phyloP scores from a whole-genome alignment of 2,888 invertebrate genomes.

The Agapostemon virescens region DNA sequence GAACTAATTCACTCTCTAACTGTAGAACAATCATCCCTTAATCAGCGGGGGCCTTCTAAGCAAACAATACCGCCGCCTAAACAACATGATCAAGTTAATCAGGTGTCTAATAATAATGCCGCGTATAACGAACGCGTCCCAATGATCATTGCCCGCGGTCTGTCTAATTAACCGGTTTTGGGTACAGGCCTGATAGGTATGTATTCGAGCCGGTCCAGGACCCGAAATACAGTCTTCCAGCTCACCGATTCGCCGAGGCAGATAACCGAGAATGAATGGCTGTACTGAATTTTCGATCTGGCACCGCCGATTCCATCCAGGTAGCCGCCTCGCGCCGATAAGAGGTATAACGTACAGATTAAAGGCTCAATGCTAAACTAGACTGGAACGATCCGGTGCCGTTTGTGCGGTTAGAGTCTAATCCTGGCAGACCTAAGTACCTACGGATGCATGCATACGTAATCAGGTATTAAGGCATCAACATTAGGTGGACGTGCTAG shows the following conservation, averaged over 20 bases:
- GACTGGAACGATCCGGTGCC: conserved; percentile 28
- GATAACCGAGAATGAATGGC: conserved; percentile 56
- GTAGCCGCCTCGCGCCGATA: conserved; percentile 47
- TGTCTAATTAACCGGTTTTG: conserved; percentile 31
- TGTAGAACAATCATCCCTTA: neutral
- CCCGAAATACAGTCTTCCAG: conserved; percentile 35
- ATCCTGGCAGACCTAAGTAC: conserved; percentile 39
- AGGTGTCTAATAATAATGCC: neutral
- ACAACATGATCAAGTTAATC: neutral
- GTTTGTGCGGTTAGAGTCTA: conserved; percentile 54
- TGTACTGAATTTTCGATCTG: conserved; percentile 47
- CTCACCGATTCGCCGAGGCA: conserved; percentile 16
- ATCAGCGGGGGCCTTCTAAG: neutral
- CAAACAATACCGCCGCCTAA: neutral
- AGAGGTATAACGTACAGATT: conserved; percentile 56
- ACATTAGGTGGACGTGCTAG: conserved; percentile 31
- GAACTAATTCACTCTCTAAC: neutral
- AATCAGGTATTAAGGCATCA: conserved; percentile 58
- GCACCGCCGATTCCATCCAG: conserved; percentile 28
- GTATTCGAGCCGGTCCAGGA: neutral
- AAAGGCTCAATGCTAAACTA: conserved; percentile 50
- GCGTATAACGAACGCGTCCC: neutral
- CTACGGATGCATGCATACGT: conserved; percentile 52
- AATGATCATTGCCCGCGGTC: conserved; percentile 10
- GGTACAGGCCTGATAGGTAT: neutral